These are phyloP conservation scores for Chaenodraco wilsoni DNA, from an alignment of 2,797 vertebrate genomes.

Conservation along the genomic window DNA sequence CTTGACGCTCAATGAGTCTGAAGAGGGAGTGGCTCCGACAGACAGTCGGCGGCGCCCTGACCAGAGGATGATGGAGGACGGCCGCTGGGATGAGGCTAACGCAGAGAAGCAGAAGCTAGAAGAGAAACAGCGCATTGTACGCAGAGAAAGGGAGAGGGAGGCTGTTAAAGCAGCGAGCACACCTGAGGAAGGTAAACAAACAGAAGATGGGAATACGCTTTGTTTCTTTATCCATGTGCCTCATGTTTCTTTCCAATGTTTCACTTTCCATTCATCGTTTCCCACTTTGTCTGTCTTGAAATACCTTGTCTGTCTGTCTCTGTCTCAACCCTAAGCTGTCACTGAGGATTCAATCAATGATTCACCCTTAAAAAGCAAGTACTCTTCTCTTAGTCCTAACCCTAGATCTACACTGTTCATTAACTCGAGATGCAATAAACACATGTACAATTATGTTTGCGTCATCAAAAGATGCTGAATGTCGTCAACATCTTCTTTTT, in stretches of 20 bases:
- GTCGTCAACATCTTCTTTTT: constrained; percentile 16
- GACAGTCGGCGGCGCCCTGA: constrained; percentile 93
- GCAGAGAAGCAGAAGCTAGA: constrained; percentile 94
- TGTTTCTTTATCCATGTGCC: constrained; percentile 1
- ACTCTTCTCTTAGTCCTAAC: constrained; percentile 60
- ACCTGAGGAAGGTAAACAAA: constrained; percentile 86
- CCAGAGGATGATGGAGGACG: constrained; percentile 95
- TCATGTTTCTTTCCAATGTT: constrained; percentile 35
- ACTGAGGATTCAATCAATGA: constrained; percentile 81
- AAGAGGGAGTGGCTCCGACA: constrained; percentile 89
- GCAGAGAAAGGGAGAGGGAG: constrained; percentile 89
- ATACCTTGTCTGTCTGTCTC: constrained; percentile 44
- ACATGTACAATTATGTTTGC: constrained; percentile 7
- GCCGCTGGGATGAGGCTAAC: constrained; percentile 95
- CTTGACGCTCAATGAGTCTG: constrained; percentile 90
- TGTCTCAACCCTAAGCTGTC: constrained; percentile 78
- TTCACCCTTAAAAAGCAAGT: constrained; percentile 86
- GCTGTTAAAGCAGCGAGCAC: constrained; percentile 77
- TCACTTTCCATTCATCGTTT: constrained; percentile 50
- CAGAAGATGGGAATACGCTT: rapidly evolving
- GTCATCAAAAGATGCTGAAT: constrained; percentile 5
- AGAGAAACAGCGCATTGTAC: constrained; percentile 90
- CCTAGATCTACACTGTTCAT: constrained; percentile 18
- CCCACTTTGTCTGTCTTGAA: constrained; percentile 40
- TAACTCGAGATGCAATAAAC: neutral